A percentile compares a stretch with the other conserved stretches of the same genome.
Evolutionary conservation across 2,797 vertebrate genomes (phyloP).

Genomic region (Anas acuta): DNA sequence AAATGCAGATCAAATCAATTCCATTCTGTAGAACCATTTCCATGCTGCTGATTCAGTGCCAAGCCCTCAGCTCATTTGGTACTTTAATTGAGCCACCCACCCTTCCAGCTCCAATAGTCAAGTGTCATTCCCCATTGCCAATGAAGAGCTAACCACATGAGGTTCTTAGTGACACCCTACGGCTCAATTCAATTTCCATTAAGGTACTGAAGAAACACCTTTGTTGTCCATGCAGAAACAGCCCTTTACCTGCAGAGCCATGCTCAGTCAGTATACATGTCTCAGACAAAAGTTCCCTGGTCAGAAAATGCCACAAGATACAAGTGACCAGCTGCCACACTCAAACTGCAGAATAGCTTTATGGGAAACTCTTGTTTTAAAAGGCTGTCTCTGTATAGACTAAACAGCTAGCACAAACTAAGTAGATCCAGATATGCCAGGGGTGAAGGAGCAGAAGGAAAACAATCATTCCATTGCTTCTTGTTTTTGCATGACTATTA

Average conservation of each 20-base stretch:
- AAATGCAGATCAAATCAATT: background rate
- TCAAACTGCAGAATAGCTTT: background rate
- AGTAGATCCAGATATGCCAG: background rate
- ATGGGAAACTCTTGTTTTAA: background rate
- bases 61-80: background rate
- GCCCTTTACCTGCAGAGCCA: background rate
- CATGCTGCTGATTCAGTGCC: background rate
- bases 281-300: background rate
- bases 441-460: background rate
- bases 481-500: too few relatives aligned
- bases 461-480: background rate
- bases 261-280: background rate
- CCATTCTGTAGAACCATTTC: background rate
- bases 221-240: background rate
- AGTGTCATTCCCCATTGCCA: background rate
- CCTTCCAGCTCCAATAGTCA: background rate
- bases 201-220: background rate
- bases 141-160: background rate
- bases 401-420: background rate
- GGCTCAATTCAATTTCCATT: background rate
- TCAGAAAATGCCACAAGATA: background rate
- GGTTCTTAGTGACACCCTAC: background rate
- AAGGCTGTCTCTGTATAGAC: background rate
- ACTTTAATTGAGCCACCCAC: background rate
- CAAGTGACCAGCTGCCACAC: background rate